These are phyloP conservation scores for Yponomeuta sedellus DNA, from an alignment of 2,888 invertebrate genomes.

Conservation along the genomic window DNA sequence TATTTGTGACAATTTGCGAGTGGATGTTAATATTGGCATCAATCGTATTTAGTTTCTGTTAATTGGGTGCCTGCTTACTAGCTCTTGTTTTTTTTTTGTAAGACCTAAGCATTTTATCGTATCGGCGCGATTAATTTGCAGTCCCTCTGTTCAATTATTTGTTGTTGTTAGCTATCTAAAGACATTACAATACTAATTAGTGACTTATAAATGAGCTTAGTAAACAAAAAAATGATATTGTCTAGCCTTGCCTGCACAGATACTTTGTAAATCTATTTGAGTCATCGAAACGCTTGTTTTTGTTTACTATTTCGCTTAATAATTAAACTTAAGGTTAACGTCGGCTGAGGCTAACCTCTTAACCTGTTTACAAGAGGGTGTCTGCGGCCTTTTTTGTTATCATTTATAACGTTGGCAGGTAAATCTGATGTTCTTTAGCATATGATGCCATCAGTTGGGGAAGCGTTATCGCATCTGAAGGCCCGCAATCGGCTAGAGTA, in stretches of 20 bases:
- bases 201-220: not conserved
- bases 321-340: not conserved
- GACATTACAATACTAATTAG: too few species aligned
- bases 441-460: too few species aligned
- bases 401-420: not conserved
- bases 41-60: not conserved
- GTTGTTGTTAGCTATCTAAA: too few species aligned
- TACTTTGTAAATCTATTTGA: not conserved
- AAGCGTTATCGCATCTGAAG: too few species aligned
- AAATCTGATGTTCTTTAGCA: not conserved
- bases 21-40: not conserved
- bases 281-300: not conserved
- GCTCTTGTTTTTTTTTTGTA: not conserved
- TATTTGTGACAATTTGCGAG: not conserved
- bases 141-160: too few species aligned
- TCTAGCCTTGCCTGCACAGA: not conserved
- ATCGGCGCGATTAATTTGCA: too few species aligned
- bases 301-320: not conserved
- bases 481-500: too few species aligned
- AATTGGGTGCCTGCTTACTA: not conserved
- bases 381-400: not conserved
- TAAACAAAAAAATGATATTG: not conserved
- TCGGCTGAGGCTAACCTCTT: not conserved
- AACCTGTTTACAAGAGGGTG: not conserved
- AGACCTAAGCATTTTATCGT: too few species aligned